Evolutionary conservation across 2,113 vertebrate species (phyloP), one percentile per base, ranked within the genome.

Genomic region (Hypanus sabinus): DNA sequence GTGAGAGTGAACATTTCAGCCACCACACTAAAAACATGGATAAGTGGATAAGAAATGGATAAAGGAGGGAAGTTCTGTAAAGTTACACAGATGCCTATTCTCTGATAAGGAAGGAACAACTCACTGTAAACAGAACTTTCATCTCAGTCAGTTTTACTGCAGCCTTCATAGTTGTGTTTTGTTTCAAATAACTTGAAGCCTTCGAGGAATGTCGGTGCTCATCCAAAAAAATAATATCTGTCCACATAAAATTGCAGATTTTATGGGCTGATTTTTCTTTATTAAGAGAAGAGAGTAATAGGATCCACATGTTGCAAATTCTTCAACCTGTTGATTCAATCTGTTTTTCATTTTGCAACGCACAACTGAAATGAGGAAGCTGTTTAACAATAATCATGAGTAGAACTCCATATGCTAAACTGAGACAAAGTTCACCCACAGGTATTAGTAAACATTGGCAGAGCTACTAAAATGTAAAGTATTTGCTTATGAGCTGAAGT

Each of bases 281-380:
- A 87, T 62, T n/a, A 87, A 87, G 65, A 70, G 36, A 71, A 36
- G 9, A 71, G 68, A 93, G 73, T 71, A 93, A 92, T 46, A 71
- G 9, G 68, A 11, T 71, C 90, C 90, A 71, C 10, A 92, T 92
- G 90, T 68, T 73, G 33, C 33, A 55, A 73, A 73, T 33, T 46
- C 90, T 46, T 91, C 18, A 91, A 91, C 14, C 62, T 46, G 62
- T 68, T 71, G 16, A 38, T 71, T 73, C 62, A 88, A 88, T 73
- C 68, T 38, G 33, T 22, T 30, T 73, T 92, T 73, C 38, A 71
- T 46, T 93, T 93, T 46, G 65, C 90, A 93, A 88, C 12, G 55
- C 57, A 88, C 85, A 88, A 33, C 55, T 88, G 27, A 88, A 65
- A 65, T 62, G 57, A 88, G 85, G 60, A 88, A 88, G 30, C 27